Evolutionary conservation across 2,888 invertebrate species (phyloP), one percentile per base, ranked within the genome.

Genomic region (Heliconius aoede): DNA sequence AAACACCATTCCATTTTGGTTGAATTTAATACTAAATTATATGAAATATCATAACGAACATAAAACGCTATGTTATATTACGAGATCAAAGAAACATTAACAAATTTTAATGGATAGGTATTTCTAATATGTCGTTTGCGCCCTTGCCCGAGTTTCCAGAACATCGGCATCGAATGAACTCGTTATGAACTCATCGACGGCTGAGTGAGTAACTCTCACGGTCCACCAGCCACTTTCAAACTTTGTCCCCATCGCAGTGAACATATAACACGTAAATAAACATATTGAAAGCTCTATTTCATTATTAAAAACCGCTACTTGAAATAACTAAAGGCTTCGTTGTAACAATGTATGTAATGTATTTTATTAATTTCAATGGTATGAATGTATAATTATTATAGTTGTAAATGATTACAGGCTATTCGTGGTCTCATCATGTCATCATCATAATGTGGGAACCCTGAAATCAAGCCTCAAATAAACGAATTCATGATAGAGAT

Each of bases 121-220:
- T 72, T 60, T 73, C 36, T 74, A 86, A 83, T 81, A 82, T n/a
- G n/a, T n/a, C 82, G 81, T 85, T 85, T 84, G 82, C 88, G 88
- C 86, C 91, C 90, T 91, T 91, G 91, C 86, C 90, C 92, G 90
- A 92, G 91, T 92, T 93, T 91, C 91, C 91, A 89, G 86, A 85
- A 89, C 88, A 89, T 86, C 86, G 88, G 83, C 86, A 85, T 82
- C 86, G 88, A 87, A 88, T 89, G 87, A 88, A 85, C 87, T 86
- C 88, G 86, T 90, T 89, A 87, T 86, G 85, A 86, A 85, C 84
- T 88, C 87, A 87, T 85, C 85, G 87, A 83, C 86, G 88, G 87
- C 82, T 88, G 89, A 89, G 83, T 85, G 87, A 82, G 84, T 83
- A 84, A 78, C 84, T 85, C 88, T 90, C 86, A 90, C 90, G 90